phyloP scores from a whole-genome alignment of 2,797 vertebrate species.

The Amblyraja radiata region DNA sequence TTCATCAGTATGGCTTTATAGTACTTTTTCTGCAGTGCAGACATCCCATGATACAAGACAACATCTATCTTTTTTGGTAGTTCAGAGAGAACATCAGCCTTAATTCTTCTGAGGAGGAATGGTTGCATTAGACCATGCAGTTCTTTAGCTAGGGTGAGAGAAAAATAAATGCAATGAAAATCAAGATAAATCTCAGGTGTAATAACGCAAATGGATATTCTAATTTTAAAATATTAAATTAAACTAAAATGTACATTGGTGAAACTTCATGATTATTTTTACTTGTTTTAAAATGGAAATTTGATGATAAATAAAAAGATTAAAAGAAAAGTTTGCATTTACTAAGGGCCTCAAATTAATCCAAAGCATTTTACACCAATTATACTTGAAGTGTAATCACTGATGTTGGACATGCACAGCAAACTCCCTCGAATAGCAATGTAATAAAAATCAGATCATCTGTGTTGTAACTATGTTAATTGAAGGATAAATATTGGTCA shows the following conservation, averaged over 20 bases:
- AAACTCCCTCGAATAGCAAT: no score
- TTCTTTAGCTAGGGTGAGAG: slow-evolving; percentile 60
- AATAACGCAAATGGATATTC: not conserved
- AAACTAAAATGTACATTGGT: not conserved
- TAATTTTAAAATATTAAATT: not conserved
- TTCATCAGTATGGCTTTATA: slow-evolving; percentile 83
- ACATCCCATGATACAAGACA: slow-evolving; percentile 84
- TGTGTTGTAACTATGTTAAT: no score
- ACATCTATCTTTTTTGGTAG: slow-evolving; percentile 81
- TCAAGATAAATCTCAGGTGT: not conserved
- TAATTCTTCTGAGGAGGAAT: slow-evolving; percentile 81
- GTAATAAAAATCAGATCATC: no score
- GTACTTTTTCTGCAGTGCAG: slow-evolving; percentile 77
- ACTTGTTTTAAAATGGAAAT: not conserved
- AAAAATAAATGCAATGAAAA: not conserved
- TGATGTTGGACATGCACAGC: no score
- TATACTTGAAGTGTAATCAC: no score
- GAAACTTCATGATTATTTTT: not conserved
- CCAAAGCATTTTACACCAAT: no score
- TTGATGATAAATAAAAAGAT: not conserved
- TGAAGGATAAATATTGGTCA: no score
- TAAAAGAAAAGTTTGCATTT: not conserved
- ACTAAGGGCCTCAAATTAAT: not conserved
- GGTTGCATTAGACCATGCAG: slow-evolving; percentile 76
- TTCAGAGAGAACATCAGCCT: slow-evolving; percentile 75